Evolutionary conservation across 2,888 invertebrate species (phyloP), one percentile per base, ranked within the genome.

Genomic region (Erebia palarica): DNA sequence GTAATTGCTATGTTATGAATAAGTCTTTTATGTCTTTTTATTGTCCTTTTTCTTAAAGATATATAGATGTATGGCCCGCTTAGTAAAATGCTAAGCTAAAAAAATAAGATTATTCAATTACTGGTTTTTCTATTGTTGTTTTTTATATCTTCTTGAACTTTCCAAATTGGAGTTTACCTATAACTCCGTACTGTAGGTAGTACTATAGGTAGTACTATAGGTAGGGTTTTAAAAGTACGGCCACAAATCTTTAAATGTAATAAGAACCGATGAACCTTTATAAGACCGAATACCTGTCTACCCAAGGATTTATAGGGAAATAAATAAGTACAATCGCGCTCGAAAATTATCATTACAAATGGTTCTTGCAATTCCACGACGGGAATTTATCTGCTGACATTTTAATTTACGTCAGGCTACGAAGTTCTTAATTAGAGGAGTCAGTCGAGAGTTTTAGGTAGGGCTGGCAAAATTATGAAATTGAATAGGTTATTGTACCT

Each of bases 371-470:
- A 81, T 83, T 83, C 79, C 77, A 78, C 79, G 78, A 77, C 73
- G 77, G 78, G 79, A 84, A 80, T 76, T 76, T 82, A 81, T 83
- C 79, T 79, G 78, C 80, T 81, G 82, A 80, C 82, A 79, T 83
- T 85, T 82, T 83, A 83, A 84, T 85, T 85, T 85, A 81, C 80
- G 75, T 77, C 80, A 79, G 81, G 80, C 85, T 83, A 82, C 80
- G 77, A 85, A 86, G 84, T 86, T 87, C 85, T 87, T 89, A 90
- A 89, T 90, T 89, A 88, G 85, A 84, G 77, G 78, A 79, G 5
- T 36, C 36, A 36, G 36, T 36, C 7, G 36, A 36, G 76, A 65
- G 68, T 71, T 73, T 73, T 73, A 73, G 68, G 55, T 63, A 60
- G 68, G 60, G 66, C 61, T 70, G 55, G 27, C 75, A 65, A 53